Conservation (phyloP, 1,140 invertebrate genomes). For the Plutomurus gul region DNA sequence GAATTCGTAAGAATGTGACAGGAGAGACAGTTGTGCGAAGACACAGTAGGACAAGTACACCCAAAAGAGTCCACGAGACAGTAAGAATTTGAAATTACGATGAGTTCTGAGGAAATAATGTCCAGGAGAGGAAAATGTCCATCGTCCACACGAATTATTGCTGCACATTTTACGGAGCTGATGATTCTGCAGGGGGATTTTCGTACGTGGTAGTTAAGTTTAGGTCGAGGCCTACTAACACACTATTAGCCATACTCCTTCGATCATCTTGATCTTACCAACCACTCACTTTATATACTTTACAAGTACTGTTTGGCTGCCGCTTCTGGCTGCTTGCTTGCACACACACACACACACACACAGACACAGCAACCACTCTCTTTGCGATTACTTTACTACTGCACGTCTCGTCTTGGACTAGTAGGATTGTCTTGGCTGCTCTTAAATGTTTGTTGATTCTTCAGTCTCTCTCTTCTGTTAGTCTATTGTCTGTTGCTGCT, state of each 20-base stretch:
- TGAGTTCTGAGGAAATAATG: not conserved
- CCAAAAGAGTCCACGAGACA: not conserved
- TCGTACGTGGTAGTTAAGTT: slow-evolving; percentile 12
- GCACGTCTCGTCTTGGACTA: too few species aligned
- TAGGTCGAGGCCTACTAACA: slow-evolving; percentile 28
- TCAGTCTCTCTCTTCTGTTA: not conserved
- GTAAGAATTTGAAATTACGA: not conserved
- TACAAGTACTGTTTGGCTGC: not conserved
- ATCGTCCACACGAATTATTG: not conserved
- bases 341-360: not conserved
- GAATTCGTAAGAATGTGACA: slow-evolving; percentile 1
- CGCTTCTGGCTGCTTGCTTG: not conserved
- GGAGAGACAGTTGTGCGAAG: not conserved
- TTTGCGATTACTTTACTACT: not conserved
- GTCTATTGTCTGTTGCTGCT: not conserved
- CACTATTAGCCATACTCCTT: slow-evolving; percentile 28
- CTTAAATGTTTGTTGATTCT: not conserved
- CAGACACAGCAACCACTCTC: too few species aligned
- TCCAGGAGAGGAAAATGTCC: not conserved
- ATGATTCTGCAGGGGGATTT: not conserved
- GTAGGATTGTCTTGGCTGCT: not conserved
- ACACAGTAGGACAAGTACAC: not conserved
- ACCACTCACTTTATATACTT: slow-evolving; percentile 14
- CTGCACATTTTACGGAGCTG: slow-evolving; percentile 6
- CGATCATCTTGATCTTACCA: slow-evolving; percentile 12